Conservation (phyloP, 2,113 vertebrate genomes). For the Tautogolabrus adspersus region DNA sequence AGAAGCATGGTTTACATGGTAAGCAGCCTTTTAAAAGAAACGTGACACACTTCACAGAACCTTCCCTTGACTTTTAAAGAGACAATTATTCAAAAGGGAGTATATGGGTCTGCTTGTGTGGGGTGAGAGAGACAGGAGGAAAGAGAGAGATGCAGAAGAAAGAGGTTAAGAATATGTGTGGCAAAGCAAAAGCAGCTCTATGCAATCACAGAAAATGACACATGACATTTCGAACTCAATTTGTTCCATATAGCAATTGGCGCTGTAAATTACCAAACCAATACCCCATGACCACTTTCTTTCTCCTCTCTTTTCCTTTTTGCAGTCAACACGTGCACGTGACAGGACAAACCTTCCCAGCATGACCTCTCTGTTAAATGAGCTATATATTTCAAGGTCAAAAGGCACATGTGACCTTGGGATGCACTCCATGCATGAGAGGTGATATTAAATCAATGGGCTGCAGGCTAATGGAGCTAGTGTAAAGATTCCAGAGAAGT, state of each 20-base stretch:
- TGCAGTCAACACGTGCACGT: conserved; percentile 13
- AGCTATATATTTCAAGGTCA: conserved; percentile 56
- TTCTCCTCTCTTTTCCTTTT: conserved; percentile 16
- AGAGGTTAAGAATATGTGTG: conserved; percentile 36
- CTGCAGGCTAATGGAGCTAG: conserved; percentile 61
- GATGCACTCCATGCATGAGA: conserved; percentile 26
- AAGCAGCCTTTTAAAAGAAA: conserved; percentile 30
- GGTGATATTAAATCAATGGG: conserved; percentile 64
- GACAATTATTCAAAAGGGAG: conserved; percentile 27
- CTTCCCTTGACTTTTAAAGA: conserved; percentile 53
- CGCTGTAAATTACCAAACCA: conserved; percentile 64
- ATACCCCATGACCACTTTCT: conserved; percentile 48
- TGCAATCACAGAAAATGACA: conserved; percentile 67
- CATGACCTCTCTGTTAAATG: conserved; percentile 28
- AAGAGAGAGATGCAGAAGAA: too few species aligned
- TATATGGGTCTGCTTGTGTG: conserved; percentile 12
- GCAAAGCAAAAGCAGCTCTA: conserved; percentile 43
- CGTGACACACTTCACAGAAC: conserved; percentile 35
- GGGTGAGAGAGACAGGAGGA: neutral
- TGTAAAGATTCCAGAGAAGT: conserved; percentile 54
- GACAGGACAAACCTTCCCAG: conserved; percentile 20
- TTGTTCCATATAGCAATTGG: conserved; percentile 53
- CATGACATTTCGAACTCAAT: conserved; percentile 71
- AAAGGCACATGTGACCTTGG: conserved; percentile 59
- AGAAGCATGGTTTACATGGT: conserved; percentile 15